These are phyloP conservation scores for Scaptomyza caliginosa DNA, from an alignment of 2,888 invertebrate genomes.

Conservation along the genomic window DNA sequence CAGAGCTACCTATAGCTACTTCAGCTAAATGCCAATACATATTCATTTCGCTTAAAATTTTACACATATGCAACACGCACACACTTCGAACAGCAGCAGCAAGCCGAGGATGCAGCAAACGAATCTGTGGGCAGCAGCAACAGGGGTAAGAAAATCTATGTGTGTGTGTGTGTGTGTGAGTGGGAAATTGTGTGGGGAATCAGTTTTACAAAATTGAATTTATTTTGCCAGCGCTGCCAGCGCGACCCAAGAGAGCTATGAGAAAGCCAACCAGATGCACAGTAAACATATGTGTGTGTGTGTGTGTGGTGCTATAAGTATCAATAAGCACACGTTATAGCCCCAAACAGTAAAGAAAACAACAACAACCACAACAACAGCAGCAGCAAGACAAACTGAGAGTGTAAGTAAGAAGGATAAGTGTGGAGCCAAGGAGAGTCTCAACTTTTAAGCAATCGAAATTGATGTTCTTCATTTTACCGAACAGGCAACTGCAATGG, in stretches of 20 bases:
- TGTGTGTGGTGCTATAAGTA: conserved; percentile 71
- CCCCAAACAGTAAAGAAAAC: conserved; percentile 32
- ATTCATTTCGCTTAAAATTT: conserved; percentile 75
- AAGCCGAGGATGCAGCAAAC: conserved; percentile 1
- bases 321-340: conserved; percentile 71
- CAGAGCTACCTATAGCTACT: conserved; percentile 64
- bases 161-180: conserved; percentile 23
- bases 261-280: conserved; percentile 47
- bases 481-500: conserved; percentile 15
- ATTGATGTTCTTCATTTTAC: conserved; percentile 71
- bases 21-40: conserved; percentile 77
- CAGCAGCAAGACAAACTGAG: conserved; percentile 47
- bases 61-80: conserved; percentile 70
- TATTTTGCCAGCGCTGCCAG: conserved; percentile 72
- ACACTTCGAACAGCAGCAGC: conserved; percentile 35
- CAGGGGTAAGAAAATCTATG: neutral
- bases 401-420: conserved; percentile 80
- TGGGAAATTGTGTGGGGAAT: conserved; percentile 77
- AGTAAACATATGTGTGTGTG: conserved; percentile 6
- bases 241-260: conserved; percentile 59
- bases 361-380: conserved; percentile 34
- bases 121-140: neutral
- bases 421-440: conserved; percentile 25
- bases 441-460: conserved; percentile 48
- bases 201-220: conserved; percentile 78